phyloP scores from a whole-genome alignment of 2,888 invertebrate genomes.

The Aplocera efformata region DNA sequence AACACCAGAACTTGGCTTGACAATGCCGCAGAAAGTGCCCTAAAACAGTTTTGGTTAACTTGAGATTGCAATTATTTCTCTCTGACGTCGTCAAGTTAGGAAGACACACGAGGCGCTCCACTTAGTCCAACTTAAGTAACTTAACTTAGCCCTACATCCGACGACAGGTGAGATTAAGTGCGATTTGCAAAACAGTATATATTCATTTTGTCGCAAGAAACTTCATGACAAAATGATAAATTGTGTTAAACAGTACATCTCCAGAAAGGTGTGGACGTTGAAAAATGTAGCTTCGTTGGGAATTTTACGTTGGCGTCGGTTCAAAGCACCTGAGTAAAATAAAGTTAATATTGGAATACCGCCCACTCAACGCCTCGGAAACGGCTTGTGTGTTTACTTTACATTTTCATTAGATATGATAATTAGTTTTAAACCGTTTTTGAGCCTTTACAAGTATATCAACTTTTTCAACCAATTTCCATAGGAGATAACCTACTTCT shows the following conservation, averaged over 20 bases:
- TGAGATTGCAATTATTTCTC: constrained; percentile 47
- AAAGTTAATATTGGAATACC: constrained; percentile 10
- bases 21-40: constrained; percentile 25
- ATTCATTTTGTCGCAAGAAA: constrained; percentile 27
- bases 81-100: constrained; percentile 38
- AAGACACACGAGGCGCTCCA: constrained; percentile 44
- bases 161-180: constrained; percentile 49
- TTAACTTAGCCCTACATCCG: constrained; percentile 28
- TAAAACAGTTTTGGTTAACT: constrained; percentile 44
- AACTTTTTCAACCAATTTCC: too few species aligned
- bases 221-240: constrained; percentile 29
- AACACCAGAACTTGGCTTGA: constrained; percentile 29
- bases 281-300: constrained; percentile 22
- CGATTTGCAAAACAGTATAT: constrained; percentile 39
- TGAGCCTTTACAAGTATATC: too few species aligned
- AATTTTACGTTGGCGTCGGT: constrained; percentile 19
- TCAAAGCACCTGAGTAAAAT: constrained; percentile 15
- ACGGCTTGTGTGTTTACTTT: constrained; percentile 1
- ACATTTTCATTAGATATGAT: too few species aligned
- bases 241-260: constrained; percentile 24
- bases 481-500: too few species aligned
- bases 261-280: constrained; percentile 25
- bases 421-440: too few species aligned
- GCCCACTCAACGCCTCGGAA: neutral
- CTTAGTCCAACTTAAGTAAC: constrained; percentile 40